Evolutionary conservation across 1,140 invertebrate genomes (phyloP).

Genomic region (Centruroides vittatus): DNA sequence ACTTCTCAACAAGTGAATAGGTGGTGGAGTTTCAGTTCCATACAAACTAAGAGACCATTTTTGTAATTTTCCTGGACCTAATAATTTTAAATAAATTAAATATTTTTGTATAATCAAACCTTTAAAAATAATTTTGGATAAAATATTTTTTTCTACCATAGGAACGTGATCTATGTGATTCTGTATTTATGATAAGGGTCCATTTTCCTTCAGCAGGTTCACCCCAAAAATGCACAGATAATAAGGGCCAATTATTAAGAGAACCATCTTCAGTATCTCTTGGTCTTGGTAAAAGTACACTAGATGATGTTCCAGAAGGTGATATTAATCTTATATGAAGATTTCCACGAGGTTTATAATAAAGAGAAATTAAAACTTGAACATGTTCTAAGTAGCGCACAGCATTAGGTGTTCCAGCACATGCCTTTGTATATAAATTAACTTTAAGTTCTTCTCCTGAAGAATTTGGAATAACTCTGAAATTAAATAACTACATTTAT

Average conservation of each 20-base stretch:
- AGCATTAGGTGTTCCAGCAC: slow-evolving; percentile 72
- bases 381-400: slow-evolving; percentile 96
- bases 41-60: slow-evolving; percentile 19
- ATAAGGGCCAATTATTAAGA: slow-evolving; percentile 99
- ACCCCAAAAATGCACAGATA: slow-evolving; percentile 99
- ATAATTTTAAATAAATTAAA: slow-evolving; percentile 20
- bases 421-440: slow-evolving; percentile 76
- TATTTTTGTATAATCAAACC: too few relatives aligned
- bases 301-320: slow-evolving; percentile 84
- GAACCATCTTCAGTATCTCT: slow-evolving; percentile 91
- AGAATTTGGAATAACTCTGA: slow-evolving; percentile 11
- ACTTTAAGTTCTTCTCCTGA: slow-evolving; percentile 13
- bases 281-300: slow-evolving; percentile 68
- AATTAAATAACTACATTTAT: background rate
- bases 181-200: slow-evolving; percentile 40
- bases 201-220: slow-evolving; percentile 92
- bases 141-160: too few relatives aligned
- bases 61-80: slow-evolving; percentile 11
- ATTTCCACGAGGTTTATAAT: slow-evolving; percentile 79
- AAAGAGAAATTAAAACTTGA: slow-evolving; percentile 88
- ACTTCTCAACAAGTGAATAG: background rate
- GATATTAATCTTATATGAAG: slow-evolving; percentile 89
- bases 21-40: slow-evolving; percentile 11
- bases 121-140: too few relatives aligned
- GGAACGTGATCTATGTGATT: too few relatives aligned